A percentile compares a stretch with the other conserved stretches of the same genome.
These are phyloP conservation scores for Callinectes sapidus DNA, from an alignment of 2,888 invertebrate genomes.

Conservation along the genomic window DNA sequence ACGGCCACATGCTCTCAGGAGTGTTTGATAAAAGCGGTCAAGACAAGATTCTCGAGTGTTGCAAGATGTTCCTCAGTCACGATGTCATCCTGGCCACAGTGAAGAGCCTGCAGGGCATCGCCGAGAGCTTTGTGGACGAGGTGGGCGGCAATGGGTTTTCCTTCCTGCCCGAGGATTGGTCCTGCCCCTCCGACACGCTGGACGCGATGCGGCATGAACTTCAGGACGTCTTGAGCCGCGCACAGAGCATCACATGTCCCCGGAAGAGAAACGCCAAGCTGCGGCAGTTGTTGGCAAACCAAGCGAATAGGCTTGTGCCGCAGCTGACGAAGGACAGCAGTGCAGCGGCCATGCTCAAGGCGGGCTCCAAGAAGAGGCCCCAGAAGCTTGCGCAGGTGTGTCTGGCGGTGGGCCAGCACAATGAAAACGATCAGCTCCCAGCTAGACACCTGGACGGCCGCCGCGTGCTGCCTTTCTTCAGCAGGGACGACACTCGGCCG, in stretches of 20 bases:
- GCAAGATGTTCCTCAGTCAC: neutral
- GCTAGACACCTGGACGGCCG: constrained; percentile 25
- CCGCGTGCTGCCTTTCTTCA: neutral
- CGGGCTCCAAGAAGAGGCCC: constrained; percentile 44
- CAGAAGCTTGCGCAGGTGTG: constrained; percentile 11
- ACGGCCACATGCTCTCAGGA: constrained; percentile 35
- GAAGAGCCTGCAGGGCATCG: constrained; percentile 15
- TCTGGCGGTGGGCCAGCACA: constrained; percentile 19
- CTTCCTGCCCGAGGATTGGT: constrained; percentile 21
- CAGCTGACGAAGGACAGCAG: neutral
- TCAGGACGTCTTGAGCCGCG: neutral
- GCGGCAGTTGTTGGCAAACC: neutral
- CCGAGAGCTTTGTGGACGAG: neutral
- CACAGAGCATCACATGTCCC: neutral
- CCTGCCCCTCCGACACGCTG: neutral
- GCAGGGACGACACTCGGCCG: neutral
- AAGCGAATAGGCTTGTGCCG: neutral
- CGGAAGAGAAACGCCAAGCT: neutral
- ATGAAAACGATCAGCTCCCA: neutral
- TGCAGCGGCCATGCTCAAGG: constrained; percentile 18
- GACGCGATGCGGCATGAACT: neutral
- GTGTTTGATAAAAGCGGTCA: constrained; percentile 7
- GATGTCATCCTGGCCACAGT: neutral
- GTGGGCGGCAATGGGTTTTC: neutral
- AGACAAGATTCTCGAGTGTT: constrained; percentile 13